Base-by-base conservation (phyloP, 2,888 invertebrate species). In the Caenorhabditis uteleia region DNA sequence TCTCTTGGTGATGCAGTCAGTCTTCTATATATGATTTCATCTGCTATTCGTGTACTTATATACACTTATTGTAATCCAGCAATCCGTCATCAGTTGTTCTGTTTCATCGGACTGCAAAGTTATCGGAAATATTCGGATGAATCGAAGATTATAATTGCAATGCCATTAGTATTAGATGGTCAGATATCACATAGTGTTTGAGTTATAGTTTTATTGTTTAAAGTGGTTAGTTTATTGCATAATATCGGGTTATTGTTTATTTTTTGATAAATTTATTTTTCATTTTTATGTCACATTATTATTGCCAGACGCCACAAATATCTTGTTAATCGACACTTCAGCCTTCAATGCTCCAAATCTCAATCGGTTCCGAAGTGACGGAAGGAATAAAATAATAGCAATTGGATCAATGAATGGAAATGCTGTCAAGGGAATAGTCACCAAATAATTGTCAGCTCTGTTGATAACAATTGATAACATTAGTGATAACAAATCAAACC, bases 41-140 rank as follows among this genome's bases (percentile, higher is more conserved):
- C 65, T 10, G 72, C 74, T 12, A 65, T 75, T n/a, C 66, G 79
- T 18, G 62, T 79, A 21, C 38, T 72, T 20, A 79, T 79, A 58
- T 79, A 79, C 64, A 68, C 68, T 42, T 70, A 60, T 29, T 77
- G 77, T 64, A 68, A 71, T 25, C 58, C 56, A 4, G 54, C 54
- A 8, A 65, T 70, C 18, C 48, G 67, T 16, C 46, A 61, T n/a
- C 60, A 68, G 45, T 46, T 70, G 12, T 47, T 70, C 44, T 53
- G 47, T 6, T 47, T 59, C 5, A 29, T 51, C 14, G 42, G 40
- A 5, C 27, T 44, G 6, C 47, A 48, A 14, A 38, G 43, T 12
- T 46, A 58, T 29, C 50, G 58, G 8, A 58, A 58, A 42, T 46
- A 45, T 31, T 58, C 57, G 7, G 49, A 57, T 45, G 45, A 57